phyloP scores from a whole-genome alignment of 2,113 vertebrate genomes.

The Bubalus kerabau region DNA sequence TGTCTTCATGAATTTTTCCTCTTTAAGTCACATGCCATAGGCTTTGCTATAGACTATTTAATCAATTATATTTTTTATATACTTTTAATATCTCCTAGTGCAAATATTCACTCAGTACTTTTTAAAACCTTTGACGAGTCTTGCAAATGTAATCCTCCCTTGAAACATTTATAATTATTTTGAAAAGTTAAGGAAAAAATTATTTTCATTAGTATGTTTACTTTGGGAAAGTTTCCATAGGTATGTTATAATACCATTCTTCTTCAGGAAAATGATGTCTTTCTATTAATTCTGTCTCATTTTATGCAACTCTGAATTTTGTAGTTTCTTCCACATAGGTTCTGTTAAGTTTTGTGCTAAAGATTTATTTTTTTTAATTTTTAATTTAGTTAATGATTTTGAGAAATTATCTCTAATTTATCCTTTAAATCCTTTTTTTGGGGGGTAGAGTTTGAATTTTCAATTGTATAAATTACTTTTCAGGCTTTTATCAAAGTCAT shows the following conservation, averaged over 20 bases:
- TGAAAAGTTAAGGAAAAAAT: background rate
- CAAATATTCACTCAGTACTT: background rate
- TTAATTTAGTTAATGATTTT: background rate
- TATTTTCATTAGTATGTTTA: background rate
- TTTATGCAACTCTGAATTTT: background rate
- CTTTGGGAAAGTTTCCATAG: background rate
- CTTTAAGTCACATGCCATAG: background rate
- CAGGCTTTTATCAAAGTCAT: background rate
- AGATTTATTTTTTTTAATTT: background rate
- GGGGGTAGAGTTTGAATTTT: background rate
- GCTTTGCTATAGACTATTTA: background rate
- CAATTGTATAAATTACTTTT: background rate
- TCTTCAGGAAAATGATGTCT: background rate
- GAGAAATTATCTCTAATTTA: background rate
- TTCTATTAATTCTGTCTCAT: background rate
- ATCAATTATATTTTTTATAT: background rate
- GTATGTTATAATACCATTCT: background rate
- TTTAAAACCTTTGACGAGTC: background rate
- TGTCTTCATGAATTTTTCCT: background rate
- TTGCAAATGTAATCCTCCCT: background rate
- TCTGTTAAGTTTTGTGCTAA: background rate
- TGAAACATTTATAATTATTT: background rate
- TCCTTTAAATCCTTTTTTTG: background rate
- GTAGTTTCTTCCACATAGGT: background rate
- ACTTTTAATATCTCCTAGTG: background rate